Evolutionary conservation across 2,888 invertebrate species (phyloP).

Genomic region (Marronus borbonicus): DNA sequence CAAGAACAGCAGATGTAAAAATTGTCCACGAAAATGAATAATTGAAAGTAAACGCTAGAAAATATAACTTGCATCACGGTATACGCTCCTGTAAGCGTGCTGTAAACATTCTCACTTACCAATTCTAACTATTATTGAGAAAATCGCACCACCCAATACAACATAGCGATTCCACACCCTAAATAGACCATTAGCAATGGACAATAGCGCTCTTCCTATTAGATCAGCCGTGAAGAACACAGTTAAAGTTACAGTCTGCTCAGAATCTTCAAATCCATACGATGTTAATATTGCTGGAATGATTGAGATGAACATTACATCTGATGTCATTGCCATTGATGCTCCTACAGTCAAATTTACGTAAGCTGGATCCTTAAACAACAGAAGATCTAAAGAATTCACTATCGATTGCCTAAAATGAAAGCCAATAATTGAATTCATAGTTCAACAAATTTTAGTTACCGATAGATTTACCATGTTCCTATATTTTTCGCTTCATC

Average conservation of each 20-base stretch:
- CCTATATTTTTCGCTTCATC: not conserved
- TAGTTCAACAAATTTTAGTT: not conserved
- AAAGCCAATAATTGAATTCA: not conserved
- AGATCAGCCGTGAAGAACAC: constrained; percentile 81
- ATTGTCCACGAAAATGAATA: constrained; percentile 75
- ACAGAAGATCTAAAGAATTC: constrained; percentile 76
- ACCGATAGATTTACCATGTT: constrained; percentile 7
- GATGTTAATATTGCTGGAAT: constrained; percentile 78
- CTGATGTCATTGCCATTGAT: constrained; percentile 79
- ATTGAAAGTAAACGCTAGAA: constrained; percentile 74
- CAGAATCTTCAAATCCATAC: constrained; percentile 73
- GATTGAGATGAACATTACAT: constrained; percentile 80
- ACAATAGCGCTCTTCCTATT: constrained; percentile 76
- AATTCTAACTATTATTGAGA: constrained; percentile 79
- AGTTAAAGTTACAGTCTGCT: constrained; percentile 80
- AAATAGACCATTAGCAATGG: constrained; percentile 76
- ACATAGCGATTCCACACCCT: constrained; percentile 77
- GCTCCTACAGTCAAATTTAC: constrained; percentile 81
- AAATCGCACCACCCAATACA: constrained; percentile 77
- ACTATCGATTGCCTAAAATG: constrained; percentile 57
- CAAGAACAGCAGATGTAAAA: constrained; percentile 75
- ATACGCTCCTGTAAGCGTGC: not conserved
- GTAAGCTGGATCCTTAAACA: constrained; percentile 77
- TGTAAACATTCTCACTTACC: constrained; percentile 69
- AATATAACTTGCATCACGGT: not conserved